Percentiles rank a stretch among this genome's conserved stretches.
phyloP scores from a whole-genome alignment of 92 coral and sea anemone genomes.

The Diadumene lineata region DNA sequence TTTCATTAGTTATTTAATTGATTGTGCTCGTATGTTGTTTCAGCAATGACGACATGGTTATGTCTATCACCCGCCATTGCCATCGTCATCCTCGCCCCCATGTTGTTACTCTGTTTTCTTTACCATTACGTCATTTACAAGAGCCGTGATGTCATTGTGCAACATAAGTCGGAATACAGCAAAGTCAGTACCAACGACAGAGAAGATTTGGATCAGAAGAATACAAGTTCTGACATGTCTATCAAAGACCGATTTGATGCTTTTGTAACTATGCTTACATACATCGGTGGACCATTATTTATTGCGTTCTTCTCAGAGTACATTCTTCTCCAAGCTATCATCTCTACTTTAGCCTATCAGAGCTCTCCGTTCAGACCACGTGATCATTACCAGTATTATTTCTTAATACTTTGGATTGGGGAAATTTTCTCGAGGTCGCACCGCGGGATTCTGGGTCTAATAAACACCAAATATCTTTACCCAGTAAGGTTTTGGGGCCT shows the following conservation, averaged over 20 bases:
- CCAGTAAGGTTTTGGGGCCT: slow-evolving; percentile 51
- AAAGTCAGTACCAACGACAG: slow-evolving; percentile 29
- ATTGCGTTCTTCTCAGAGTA: slow-evolving; percentile 77
- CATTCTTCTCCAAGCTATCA: slow-evolving; percentile 62
- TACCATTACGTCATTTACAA: slow-evolving; percentile 73
- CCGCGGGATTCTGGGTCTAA: slow-evolving; percentile 49
- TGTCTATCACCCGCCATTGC: slow-evolving; percentile 70
- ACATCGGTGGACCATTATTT: slow-evolving; percentile 46
- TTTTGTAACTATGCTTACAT: slow-evolving; percentile 52
- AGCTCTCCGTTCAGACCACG: slow-evolving; percentile 83
- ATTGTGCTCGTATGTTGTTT: too few relatives aligned
- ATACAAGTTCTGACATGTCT: slow-evolving; percentile 21
- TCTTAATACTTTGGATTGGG: slow-evolving; percentile 60
- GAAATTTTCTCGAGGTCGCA: slow-evolving; percentile 69
- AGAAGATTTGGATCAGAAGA: not conserved
- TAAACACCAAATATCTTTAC: slow-evolving; percentile 55
- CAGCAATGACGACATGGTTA: slow-evolving; percentile 90
- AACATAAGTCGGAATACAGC: slow-evolving; percentile 40
- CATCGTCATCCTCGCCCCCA: slow-evolving; percentile 54
- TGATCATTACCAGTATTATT: slow-evolving; percentile 79
- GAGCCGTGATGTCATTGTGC: slow-evolving; percentile 13
- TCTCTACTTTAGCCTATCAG: slow-evolving; percentile 70
- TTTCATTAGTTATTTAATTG: too few relatives aligned
- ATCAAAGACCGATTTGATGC: slow-evolving; percentile 52
- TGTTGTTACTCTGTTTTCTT: slow-evolving; percentile 52